Evolutionary conservation across 2,113 vertebrate genomes (phyloP), one percentile per base, ranked within the genome.

Genomic region (Colius striatus): DNA sequence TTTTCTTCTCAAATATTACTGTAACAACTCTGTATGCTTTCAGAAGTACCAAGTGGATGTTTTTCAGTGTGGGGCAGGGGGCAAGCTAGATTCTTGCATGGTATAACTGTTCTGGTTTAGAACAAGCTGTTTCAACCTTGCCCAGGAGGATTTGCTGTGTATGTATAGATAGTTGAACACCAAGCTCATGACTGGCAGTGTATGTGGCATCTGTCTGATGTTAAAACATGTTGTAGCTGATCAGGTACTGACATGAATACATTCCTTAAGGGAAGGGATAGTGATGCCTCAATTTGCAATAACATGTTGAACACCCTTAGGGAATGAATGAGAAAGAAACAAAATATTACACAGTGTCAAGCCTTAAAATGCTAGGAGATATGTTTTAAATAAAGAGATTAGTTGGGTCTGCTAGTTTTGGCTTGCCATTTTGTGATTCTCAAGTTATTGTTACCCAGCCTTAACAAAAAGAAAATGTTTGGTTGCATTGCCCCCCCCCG

Each of bases 231-330:
- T 96, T 96, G 57, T 61, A 73, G 66, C 62, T 3, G 19, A 41
- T 97, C 97, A 96, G 96, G 98, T 94, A 60, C 48, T 75, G 78
- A 91, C 97, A 94, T 50, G 98, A 97, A 79, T 36, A 13, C 92
- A 97, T 88, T 94, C 96, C 94, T 95, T 70, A 71, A 74, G 92
- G 95, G 95, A 58, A 92, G 92, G 91, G 82, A 73, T 74, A 60
- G 36, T 11, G 16, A 32, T 41, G 84, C 91, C 79, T 78, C 71
- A 36, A 8, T 95, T 78, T 95, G 97, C 89, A 48, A 38, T 17
- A 78, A 94, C 89, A 63, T 0, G 51, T 41, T 94, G 38, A 54
- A 55, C 77, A 54, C 83, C 96, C 83, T 79, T 30, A 76, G 93
- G 89, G 66, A 74, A 67, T 9, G 48, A 85, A 61, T 43, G 20